Conservation (phyloP, 2,888 invertebrate species). For the Lithophane leautieri region DNA sequence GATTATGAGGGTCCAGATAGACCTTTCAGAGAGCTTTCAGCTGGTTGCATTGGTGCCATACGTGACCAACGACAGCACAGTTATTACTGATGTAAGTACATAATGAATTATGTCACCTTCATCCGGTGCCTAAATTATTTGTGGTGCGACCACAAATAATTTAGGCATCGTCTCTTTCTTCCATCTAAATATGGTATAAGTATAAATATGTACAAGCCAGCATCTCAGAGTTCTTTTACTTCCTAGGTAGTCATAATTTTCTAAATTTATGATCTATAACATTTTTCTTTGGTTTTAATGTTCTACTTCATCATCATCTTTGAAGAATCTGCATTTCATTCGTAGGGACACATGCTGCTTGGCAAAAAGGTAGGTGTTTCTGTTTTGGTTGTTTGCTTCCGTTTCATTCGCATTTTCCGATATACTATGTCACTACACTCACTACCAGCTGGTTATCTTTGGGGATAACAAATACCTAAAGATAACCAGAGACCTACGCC, state of each 20-base stretch:
- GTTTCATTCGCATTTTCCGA: background rate
- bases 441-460: background rate
- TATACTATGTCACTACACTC: background rate
- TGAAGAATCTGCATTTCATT: background rate
- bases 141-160: too few species aligned
- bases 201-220: background rate
- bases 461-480: background rate
- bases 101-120: background rate
- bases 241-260: background rate
- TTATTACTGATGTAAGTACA: slow-evolving; percentile 44
- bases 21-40: slow-evolving; percentile 57
- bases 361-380: background rate
- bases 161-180: background rate
- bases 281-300: background rate
- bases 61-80: background rate
- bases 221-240: too few species aligned
- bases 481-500: slow-evolving; percentile 16
- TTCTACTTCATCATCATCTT: background rate
- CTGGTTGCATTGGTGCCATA: slow-evolving; percentile 65
- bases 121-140: background rate
- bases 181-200: background rate
- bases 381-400: background rate
- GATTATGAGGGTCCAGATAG: slow-evolving; percentile 53
- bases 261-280: background rate
- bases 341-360: too few species aligned